These are phyloP conservation scores for Drosophila jambulina DNA, from an alignment of 1,140 invertebrate genomes.

Conservation along the genomic window DNA sequence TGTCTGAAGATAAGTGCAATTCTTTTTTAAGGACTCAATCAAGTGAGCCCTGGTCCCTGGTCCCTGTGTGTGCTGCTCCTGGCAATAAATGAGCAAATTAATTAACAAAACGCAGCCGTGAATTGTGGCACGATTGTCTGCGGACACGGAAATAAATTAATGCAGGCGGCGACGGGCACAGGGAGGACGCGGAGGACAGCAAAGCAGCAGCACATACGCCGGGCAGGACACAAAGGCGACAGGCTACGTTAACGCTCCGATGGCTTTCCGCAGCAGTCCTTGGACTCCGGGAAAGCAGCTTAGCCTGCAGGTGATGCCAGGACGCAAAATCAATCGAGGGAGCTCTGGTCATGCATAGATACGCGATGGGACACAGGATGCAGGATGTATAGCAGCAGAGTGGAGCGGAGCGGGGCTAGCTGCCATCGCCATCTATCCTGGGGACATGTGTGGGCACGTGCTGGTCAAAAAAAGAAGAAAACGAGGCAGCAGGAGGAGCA, in stretches of 20 bases:
- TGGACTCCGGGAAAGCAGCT: slow-evolving; percentile 63
- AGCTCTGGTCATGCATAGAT: slow-evolving; percentile 73
- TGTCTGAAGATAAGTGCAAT: slow-evolving; percentile 56
- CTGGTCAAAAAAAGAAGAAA: slow-evolving; percentile 58
- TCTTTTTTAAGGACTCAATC: slow-evolving; percentile 67
- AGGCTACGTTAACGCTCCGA: slow-evolving; percentile 75
- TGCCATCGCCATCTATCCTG: slow-evolving; percentile 60
- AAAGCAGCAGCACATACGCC: neutral
- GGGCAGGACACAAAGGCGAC: slow-evolving; percentile 54
- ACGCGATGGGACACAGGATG: slow-evolving; percentile 34
- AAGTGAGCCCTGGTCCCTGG: slow-evolving; percentile 31
- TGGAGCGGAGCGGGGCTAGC: neutral
- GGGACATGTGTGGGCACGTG: slow-evolving; percentile 77
- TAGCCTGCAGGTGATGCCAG: slow-evolving; percentile 77
- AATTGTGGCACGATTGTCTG: slow-evolving; percentile 76
- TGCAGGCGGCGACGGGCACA: slow-evolving; percentile 40
- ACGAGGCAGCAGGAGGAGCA: slow-evolving; percentile 22
- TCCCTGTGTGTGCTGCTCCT: slow-evolving; percentile 6
- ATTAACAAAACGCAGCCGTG: slow-evolving; percentile 76
- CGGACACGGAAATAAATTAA: slow-evolving; percentile 73
- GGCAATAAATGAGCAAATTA: slow-evolving; percentile 81
- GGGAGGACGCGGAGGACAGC: slow-evolving; percentile 7
- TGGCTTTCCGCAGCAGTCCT: slow-evolving; percentile 53
- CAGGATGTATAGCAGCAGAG: slow-evolving; percentile 8
- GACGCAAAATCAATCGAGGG: slow-evolving; percentile 79